Percentiles rank a stretch among this genome's conserved stretches.
phyloP scores from a whole-genome alignment of 2,888 invertebrate genomes.

The Drosophila algonquin region DNA sequence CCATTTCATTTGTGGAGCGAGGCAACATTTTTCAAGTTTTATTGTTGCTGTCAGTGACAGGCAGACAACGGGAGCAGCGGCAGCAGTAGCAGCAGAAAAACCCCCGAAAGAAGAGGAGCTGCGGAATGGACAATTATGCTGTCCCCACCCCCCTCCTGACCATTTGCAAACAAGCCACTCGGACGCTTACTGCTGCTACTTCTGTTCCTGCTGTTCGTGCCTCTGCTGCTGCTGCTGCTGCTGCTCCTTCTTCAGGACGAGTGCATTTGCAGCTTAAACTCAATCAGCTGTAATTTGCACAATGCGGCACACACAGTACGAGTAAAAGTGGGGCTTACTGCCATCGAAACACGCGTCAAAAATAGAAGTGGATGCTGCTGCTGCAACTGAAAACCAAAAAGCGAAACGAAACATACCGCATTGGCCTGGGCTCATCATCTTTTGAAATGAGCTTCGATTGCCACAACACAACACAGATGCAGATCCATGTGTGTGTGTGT shows the following conservation, averaged over 20 bases:
- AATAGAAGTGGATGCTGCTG: slow-evolving; percentile 9
- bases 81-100: slow-evolving; percentile 7
- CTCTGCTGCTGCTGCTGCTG: slow-evolving; percentile 4
- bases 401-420: slow-evolving; percentile 6
- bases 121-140: slow-evolving; percentile 62
- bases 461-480: not conserved
- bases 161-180: slow-evolving; percentile 75
- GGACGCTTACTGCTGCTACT: slow-evolving; percentile 1
- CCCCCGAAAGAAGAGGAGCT: slow-evolving; percentile 36
- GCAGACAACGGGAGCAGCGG: slow-evolving; percentile 9
- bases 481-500: slow-evolving; percentile 6
- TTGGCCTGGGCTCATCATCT: slow-evolving; percentile 39
- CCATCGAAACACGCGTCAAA: slow-evolving; percentile 19
- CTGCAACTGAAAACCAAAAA: slow-evolving; percentile 32
- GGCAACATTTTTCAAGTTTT: slow-evolving; percentile 70
- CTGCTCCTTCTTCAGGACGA: slow-evolving; percentile 32
- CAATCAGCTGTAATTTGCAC: slow-evolving; percentile 71
- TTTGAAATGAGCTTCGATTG: slow-evolving; percentile 44
- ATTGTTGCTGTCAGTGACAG: slow-evolving; percentile 72
- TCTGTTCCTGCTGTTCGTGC: slow-evolving; percentile 7
- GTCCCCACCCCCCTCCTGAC: slow-evolving; percentile 10
- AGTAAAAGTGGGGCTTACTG: slow-evolving; percentile 43
- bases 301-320: slow-evolving; percentile 42
- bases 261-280: slow-evolving; percentile 55
- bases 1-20: slow-evolving; percentile 68